phyloP scores from a whole-genome alignment of 1,140 invertebrate species.

The Amphibalanus amphitrite region DNA sequence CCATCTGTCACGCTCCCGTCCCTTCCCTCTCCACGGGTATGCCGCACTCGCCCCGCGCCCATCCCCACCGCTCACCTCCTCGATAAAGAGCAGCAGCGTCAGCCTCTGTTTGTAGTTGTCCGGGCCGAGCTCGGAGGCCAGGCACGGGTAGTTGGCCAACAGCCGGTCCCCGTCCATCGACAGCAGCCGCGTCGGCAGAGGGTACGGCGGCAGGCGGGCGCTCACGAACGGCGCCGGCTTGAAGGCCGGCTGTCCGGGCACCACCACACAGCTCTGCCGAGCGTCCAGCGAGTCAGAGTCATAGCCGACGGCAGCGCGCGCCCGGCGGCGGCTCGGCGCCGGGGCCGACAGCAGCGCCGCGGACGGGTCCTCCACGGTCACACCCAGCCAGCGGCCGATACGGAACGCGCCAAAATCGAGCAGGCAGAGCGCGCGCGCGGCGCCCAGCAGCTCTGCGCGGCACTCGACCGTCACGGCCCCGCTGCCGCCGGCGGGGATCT shows the following conservation, averaged over 20 bases:
- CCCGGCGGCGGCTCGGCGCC: conserved; percentile 11
- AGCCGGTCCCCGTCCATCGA: conserved; percentile 20
- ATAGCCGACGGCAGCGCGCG: conserved; percentile 14
- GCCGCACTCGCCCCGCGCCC: no score
- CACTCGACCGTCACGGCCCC: conserved; percentile 10
- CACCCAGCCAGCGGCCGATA: conserved; percentile 34
- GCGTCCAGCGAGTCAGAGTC: conserved; percentile 13
- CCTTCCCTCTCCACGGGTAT: background rate
- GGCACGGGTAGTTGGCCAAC: conserved; percentile 16
- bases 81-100: conserved; percentile 50
- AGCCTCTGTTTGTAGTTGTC: conserved; percentile 32
- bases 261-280: conserved; percentile 31
- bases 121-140: conserved; percentile 14
- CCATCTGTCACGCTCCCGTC: no score
- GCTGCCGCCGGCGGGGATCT: background rate
- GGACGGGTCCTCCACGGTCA: conserved; percentile 26
- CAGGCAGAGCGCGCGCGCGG: conserved; percentile 36
- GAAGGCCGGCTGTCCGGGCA: conserved; percentile 29
- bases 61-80: conserved; percentile 36
- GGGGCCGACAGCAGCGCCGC: conserved; percentile 14
- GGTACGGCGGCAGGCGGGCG: conserved; percentile 21
- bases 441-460: conserved; percentile 34
- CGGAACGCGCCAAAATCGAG: conserved; percentile 37
- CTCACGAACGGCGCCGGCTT: conserved; percentile 34
- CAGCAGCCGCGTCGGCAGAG: conserved; percentile 21